phyloP scores from a whole-genome alignment of 2,113 vertebrate genomes.

The Cheirogaleus medius region DNA sequence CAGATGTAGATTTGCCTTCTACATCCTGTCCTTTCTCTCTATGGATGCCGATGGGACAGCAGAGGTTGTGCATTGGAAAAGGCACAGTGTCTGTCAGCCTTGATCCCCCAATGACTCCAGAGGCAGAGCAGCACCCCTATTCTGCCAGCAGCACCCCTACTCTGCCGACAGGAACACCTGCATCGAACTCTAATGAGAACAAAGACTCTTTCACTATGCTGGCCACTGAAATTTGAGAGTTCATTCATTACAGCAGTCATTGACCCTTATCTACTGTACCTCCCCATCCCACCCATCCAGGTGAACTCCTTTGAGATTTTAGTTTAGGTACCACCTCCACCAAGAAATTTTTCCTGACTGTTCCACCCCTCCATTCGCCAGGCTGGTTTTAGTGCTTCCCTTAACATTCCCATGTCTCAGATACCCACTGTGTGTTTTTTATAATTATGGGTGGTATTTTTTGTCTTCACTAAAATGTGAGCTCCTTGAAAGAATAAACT shows the following conservation, averaged over 20 bases:
- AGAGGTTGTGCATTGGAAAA: neutral
- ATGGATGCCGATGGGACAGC: neutral
- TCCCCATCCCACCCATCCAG: neutral
- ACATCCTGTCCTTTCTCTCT: neutral
- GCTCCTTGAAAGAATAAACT: neutral
- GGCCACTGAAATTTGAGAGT: neutral
- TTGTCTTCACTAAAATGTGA: neutral
- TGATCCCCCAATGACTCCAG: neutral
- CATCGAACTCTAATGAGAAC: neutral
- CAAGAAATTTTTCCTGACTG: neutral
- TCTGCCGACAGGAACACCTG: neutral
- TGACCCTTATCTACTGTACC: neutral
- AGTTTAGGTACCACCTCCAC: neutral
- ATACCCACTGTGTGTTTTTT: neutral
- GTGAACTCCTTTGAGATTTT: neutral
- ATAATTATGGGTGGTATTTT: neutral
- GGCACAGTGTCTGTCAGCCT: neutral
- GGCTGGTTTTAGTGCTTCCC: too few species aligned
- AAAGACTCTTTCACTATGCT: neutral
- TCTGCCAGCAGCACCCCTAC: neutral
- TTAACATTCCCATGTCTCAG: neutral
- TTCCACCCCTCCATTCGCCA: too few species aligned
- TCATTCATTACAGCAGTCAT: neutral
- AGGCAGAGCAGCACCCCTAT: neutral
- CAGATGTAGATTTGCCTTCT: neutral